Percentiles rank a stretch among this genome's conserved stretches.
Evolutionary conservation across 2,113 vertebrate genomes (phyloP).

Genomic region (Tursiops truncatus): DNA sequence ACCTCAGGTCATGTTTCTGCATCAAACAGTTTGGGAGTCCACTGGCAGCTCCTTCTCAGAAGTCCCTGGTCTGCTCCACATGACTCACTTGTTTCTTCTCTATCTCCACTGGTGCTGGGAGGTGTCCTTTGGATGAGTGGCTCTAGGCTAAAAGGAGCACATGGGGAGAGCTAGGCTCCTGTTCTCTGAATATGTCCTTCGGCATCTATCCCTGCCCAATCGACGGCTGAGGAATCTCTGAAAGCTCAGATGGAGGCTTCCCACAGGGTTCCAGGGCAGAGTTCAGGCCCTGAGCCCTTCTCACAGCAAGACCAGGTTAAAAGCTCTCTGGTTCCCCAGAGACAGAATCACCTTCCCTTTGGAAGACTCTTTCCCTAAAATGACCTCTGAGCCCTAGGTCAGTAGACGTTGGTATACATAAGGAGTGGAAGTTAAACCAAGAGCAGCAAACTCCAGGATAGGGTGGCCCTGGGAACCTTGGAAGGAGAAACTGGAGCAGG

Average conservation of each 20-base stretch:
- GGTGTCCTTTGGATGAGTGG: not conserved
- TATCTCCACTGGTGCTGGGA: not conserved
- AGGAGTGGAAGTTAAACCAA: not conserved
- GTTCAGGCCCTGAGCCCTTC: not conserved
- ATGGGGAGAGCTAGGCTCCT: not conserved
- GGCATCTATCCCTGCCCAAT: not conserved
- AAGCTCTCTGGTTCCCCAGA: not conserved
- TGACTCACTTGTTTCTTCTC: not conserved
- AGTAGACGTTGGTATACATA: not conserved
- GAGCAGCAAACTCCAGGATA: not conserved
- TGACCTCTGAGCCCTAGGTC: not conserved
- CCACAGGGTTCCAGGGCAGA: not conserved
- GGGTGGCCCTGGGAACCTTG: not conserved
- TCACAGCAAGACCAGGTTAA: not conserved
- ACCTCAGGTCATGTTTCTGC: not conserved
- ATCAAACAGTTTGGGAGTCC: not conserved
- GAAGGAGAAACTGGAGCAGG: not conserved
- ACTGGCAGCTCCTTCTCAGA: not conserved
- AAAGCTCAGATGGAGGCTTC: not conserved
- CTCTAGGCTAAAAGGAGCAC: not conserved
- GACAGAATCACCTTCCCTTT: not conserved
- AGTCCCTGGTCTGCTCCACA: not conserved
- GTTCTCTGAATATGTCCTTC: slow-evolving; percentile 53
- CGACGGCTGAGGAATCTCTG: slow-evolving; percentile 44
- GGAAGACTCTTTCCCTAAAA: not conserved